Evolutionary conservation across 2,797 vertebrate species (phyloP), one percentile per base, ranked within the genome.

Genomic region (Gambusia yucatana): DNA sequence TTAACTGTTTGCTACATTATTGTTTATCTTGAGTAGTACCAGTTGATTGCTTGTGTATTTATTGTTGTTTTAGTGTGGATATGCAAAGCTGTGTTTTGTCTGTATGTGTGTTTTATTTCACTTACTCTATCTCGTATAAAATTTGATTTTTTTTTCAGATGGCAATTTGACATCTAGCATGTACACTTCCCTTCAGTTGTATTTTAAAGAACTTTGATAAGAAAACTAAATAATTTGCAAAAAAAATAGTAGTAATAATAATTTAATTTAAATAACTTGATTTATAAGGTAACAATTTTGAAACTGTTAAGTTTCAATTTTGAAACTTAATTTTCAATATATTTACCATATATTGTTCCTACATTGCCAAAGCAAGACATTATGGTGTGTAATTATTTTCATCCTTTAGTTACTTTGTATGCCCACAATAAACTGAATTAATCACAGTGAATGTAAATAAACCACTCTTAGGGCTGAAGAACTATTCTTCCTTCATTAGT

Each of bases 21-120:
- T 69, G 74, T 83, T 79, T 79, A 76, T 69, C 41, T 3, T 61
- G n/a, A 59, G 36, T 11, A 52, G 25, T 39, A 43, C 83, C 13
- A 48, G 16, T 43, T 28, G 14, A 30, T 22, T 6, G 33, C 14
- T 1, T 48, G 55, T 47, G 44, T 72, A 50, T 77, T 77, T 83
- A 41, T 77, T 85, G 72, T 28, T 73, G 43, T 47, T 3, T 36
- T 25, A 30, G 36, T 22, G 81, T 14, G 72, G 16, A 59, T 83
- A 84, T 50, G 90, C 76, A 87, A 59, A 11, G 4, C 57, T 63
- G 8, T 8, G 4, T 28, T 80, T 30, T 86, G 77, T 90, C 87
- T 88, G 85, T 73, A 70, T 78, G 63, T 70, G 25, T 1, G 22
- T 0, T 14, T 55, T 78, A 30, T 4, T 63, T 0, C 65, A 73